Evolutionary conservation across 2,888 invertebrate species (phyloP), one percentile per base, ranked within the genome.

Genomic region (Geophilus truncorum): DNA sequence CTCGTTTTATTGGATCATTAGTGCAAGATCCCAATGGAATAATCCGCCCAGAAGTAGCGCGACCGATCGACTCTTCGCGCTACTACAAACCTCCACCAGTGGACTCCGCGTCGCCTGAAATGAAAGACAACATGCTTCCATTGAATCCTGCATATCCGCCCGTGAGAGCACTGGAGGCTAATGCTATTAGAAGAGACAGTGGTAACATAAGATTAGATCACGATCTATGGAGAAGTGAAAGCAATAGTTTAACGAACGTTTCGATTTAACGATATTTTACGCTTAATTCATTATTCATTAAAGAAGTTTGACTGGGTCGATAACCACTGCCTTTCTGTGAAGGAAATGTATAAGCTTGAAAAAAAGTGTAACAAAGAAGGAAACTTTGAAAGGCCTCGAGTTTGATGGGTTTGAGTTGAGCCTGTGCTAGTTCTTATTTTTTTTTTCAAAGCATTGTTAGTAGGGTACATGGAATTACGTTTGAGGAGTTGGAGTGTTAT

Each of bases 1-100:
- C 9, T 32, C 32, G 9, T 32, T 32, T 45, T 45, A 40, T 18
- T n/a, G 18, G n/a, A 51, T 70, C 15, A 45, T 45, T 51, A 80
- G 80, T 80, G 7, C 80, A 80, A 80, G 80, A 80, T 32, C 80
- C 80, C 30, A 80, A 80, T 76, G 80, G 80, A 10, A 80, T 80
- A 6, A 80, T 80, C n/a, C 80, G 80, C 3, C 80, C 80, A 1
- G 80, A 80, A 40, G 80, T 80, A 0, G 36, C 80, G 18, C 30
- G 45, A 32, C 75, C 30, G 18, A 75, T 75, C 15, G 30, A 32
- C 9, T 34, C 30, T 12, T 21, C 34, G 75, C 80, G 76, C n/a
- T 30, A 25, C 23, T 34, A 28, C n/a, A 80, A 80, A 80, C 25
- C 70, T n/a, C 79, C 79, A 34, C 75, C 80, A 25, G 32, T 10